Evolutionary conservation across 2,797 vertebrate genomes (phyloP).

Genomic region (Eurystomus glaucurus): DNA sequence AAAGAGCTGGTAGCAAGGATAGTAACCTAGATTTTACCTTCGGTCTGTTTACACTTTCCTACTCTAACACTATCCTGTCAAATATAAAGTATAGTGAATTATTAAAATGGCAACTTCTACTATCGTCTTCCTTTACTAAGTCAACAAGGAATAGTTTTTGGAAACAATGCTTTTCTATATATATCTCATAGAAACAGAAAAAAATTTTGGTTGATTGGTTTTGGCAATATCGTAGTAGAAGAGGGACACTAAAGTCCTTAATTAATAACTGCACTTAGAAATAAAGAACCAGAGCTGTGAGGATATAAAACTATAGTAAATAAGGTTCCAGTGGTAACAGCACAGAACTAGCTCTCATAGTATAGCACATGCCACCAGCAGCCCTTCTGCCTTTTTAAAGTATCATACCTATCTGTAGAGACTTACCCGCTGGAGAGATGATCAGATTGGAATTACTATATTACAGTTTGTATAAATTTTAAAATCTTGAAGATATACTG

Average conservation of each 20-base stretch:
- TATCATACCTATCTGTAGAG: neutral
- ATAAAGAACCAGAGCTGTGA: neutral
- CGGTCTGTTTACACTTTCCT: slow-evolving; percentile 35
- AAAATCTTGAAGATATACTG: neutral
- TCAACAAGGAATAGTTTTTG: neutral
- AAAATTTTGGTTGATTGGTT: neutral
- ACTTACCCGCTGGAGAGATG: neutral
- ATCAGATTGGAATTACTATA: neutral
- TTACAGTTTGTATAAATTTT: neutral
- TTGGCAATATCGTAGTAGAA: neutral
- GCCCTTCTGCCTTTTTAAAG: neutral
- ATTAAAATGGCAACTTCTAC: neutral
- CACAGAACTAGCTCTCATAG: neutral
- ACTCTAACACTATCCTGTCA: neutral
- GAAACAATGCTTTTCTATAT: neutral
- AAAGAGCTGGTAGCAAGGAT: slow-evolving; percentile 2
- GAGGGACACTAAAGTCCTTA: neutral
- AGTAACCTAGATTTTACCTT: slow-evolving; percentile 57
- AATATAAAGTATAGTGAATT: neutral
- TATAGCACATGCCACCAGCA: neutral
- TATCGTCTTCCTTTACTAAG: neutral
- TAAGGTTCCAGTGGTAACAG: neutral
- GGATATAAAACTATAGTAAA: neutral
- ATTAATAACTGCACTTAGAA: neutral
- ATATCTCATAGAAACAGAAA: neutral